phyloP scores from a whole-genome alignment of 2,888 invertebrate species.

The Venusia cambrica region DNA sequence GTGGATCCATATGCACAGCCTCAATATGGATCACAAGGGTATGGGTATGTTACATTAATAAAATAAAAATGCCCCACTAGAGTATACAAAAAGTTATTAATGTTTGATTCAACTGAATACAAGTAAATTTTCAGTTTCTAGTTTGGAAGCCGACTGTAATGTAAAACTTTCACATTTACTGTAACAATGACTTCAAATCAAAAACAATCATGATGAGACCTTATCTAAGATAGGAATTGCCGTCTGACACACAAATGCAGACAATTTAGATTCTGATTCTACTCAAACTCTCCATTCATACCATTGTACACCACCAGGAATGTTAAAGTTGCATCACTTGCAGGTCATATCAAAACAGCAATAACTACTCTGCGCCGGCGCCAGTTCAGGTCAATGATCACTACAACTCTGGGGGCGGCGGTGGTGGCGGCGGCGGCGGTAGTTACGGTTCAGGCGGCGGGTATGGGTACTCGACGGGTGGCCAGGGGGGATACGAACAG shows the following conservation, averaged over 20 bases:
- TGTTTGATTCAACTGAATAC: no score
- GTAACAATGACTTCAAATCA: no score
- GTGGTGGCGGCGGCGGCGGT: constrained; percentile 48
- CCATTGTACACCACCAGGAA: neutral
- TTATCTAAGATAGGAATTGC: constrained; percentile 71
- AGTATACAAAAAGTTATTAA: no score
- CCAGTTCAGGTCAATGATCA: constrained; percentile 40
- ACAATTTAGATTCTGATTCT: constrained; percentile 54
- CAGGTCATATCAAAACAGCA: constrained; percentile 63
- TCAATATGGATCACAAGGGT: constrained; percentile 62
- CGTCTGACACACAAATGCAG: constrained; percentile 75
- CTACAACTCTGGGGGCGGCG: constrained; percentile 43
- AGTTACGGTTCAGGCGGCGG: constrained; percentile 53
- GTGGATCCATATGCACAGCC: constrained; percentile 62
- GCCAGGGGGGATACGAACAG: constrained; percentile 61
- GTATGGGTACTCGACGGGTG: constrained; percentile 65
- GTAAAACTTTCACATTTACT: no score
- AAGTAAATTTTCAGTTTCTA: no score
- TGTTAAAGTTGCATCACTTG: constrained; percentile 15
- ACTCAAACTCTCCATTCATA: neutral
- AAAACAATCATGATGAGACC: constrained; percentile 37
- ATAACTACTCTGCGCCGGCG: constrained; percentile 53
- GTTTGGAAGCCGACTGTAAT: no score
- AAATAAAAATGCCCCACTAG: no score
- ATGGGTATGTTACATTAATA: constrained; percentile 18